A percentile compares a stretch with the other conserved stretches of the same genome.
These are phyloP conservation scores for Serripes groenlandicus DNA, from an alignment of 2,888 invertebrate species.

Conservation along the genomic window DNA sequence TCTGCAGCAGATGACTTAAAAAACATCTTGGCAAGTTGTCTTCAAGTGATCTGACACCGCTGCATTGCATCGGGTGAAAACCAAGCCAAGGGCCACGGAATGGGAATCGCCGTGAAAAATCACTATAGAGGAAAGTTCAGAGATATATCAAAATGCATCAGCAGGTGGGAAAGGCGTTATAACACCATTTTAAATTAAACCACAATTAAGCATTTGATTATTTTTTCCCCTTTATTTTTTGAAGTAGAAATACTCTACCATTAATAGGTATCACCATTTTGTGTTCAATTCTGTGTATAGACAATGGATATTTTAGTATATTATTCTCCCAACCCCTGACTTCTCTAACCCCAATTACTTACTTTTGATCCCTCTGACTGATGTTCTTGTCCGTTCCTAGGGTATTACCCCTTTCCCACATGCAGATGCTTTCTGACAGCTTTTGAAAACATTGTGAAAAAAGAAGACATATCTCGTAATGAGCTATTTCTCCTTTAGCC, in stretches of 20 bases:
- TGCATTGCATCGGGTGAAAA: too few species aligned
- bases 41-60: too few species aligned
- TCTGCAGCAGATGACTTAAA: too few species aligned
- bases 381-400: not conserved
- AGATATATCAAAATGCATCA: too few species aligned
- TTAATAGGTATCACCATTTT: constrained; percentile 16
- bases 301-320: not conserved
- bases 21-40: too few species aligned
- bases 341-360: not conserved
- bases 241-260: constrained; percentile 4
- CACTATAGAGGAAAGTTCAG: too few species aligned
- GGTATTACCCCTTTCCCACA: not conserved
- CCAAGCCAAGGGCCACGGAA: too few species aligned
- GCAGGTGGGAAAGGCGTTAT: too few species aligned
- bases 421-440: not conserved
- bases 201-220: not conserved
- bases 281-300: constrained; percentile 21
- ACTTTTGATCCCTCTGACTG: not conserved
- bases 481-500: not conserved
- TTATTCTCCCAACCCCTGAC: not conserved
- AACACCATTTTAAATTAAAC: too few species aligned
- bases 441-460: not conserved
- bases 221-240: not conserved
- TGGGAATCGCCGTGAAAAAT: too few species aligned
- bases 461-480: not conserved